Evolutionary conservation across 2,797 vertebrate species (phyloP), one percentile per base, ranked within the genome.

Genomic region (Cetoscarus ocellatus): DNA sequence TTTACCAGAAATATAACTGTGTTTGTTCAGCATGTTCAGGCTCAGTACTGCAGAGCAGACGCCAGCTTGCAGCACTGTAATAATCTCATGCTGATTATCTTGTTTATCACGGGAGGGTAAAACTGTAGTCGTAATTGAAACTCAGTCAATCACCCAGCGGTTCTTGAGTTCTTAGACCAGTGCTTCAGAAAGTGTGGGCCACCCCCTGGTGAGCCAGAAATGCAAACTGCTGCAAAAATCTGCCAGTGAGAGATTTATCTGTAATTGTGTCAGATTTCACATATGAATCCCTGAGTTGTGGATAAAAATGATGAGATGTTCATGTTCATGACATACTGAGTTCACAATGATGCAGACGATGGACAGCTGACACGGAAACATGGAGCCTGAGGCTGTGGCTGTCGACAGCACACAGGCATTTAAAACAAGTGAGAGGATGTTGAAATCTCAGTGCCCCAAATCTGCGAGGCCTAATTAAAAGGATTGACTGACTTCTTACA

Each of bases 401-500:
- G 50, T 51, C 12, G 50, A 19, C 50, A 34, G 19, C 50, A 34
- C 14, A 27, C 19, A 51, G 50, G 11, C 50, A 51, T 51, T 38
- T 27, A 12, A 12, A 44, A 53, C 34, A 53, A 57, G 7, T 8
- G 19, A 47, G 55, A 57, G 6, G 43, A 59, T 10, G 70, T 61
- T 44, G 13, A 2, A 66, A 49, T 64, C 8, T 47, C 17, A 61
- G 42, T 7, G 19, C 52, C 19, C 47, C 10, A 57, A 66, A 67
- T 40, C 64, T 80, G 51, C 15, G 63, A 38, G 47, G 54, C 34
- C 57, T 5, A 78, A 70, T 69, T 44, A 62, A 70, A 71, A 50
- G 42, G 17, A 60, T 27, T 6, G 13, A 47, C 1, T 6, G 19
- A 11, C 38, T n/a, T 44, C 49, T 45, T 64, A 49, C 43, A 65